phyloP scores from a whole-genome alignment of 37 sponge, comb jelly and placozoan genomes.

The Spongia lamella region DNA sequence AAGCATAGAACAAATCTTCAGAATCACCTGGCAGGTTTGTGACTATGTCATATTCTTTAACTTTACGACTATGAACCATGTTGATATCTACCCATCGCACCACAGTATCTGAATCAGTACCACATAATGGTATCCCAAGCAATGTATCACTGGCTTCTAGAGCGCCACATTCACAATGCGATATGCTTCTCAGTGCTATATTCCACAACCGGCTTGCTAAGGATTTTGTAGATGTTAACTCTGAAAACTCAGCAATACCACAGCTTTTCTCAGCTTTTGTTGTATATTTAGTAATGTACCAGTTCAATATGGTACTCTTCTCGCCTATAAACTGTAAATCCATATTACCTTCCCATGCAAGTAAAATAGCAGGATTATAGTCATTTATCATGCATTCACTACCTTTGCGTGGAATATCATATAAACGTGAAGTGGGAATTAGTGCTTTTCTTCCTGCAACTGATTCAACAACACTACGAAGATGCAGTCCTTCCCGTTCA shows the following conservation, averaged over 20 bases:
- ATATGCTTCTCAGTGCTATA: neutral
- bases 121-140: too few species aligned
- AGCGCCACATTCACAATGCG: neutral
- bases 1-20: conserved; percentile 22
- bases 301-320: conserved; percentile 19
- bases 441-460: conserved; percentile 5
- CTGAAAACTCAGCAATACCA: conserved; percentile 25
- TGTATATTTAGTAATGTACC: conserved; percentile 40
- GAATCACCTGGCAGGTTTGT: neutral
- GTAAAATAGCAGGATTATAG: conserved; percentile 40
- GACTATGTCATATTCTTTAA: neutral
- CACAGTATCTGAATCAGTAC: conserved; percentile 10
- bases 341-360: conserved; percentile 50
- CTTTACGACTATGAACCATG: conserved; percentile 13
- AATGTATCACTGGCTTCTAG: too few species aligned
- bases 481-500: neutral
- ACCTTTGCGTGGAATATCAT: conserved; percentile 7
- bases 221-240: conserved; percentile 3
- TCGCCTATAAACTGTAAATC: conserved; percentile 50
- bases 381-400: conserved; percentile 36
- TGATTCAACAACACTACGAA: conserved; percentile 12
- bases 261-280: conserved; percentile 47
- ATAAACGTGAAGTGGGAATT: neutral
- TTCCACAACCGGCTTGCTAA: conserved; percentile 13
- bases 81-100: conserved; percentile 33